Evolutionary conservation across 2,888 invertebrate species (phyloP), one percentile per base, ranked within the genome.

Genomic region (Fragum whitleyi): DNA sequence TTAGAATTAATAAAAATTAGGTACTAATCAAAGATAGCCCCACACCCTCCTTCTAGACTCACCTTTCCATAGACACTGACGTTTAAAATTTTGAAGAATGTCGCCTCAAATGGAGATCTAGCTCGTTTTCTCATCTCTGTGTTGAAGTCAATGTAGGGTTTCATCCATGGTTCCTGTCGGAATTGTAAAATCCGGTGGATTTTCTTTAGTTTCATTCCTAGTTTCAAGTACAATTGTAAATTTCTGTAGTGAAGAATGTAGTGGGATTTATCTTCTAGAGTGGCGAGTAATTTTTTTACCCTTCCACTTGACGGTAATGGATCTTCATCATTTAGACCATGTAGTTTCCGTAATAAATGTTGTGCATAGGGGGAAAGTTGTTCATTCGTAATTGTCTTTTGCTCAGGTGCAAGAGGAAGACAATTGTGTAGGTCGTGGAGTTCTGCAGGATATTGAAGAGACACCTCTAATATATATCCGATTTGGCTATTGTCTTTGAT

Each of bases 51-150:
- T n/a, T n/a, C n/a, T n/a, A n/a, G 6, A 39, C 6, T 39, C 39
- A 92, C 93, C 89, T 94, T 94, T 9, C 93, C 92, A 86, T 90
- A 94, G 28, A 92, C 89, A n/a, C 87, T 77, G 77, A 94, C 85
- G 83, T 89, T 67, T 91, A 76, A 83, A 36, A 85, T 51, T 78
- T 76, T 68, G 82, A 83, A 83, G 80, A 94, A 91, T 78, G 90
- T 80, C 91, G 94, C 86, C 88, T 23, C 91, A 47, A 68, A 72
- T 42, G 16, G 83, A 91, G 79, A 90, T 79, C 91, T 94, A 85
- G n/a, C n/a, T n/a, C n/a, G n/a, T n/a, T n/a, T n/a, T n/a, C n/a
- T n/a, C n/a, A n/a, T n/a, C n/a, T n/a, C 51, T 9, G 88, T 90
- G 77, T 91, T 87, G 9, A 91, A 85, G 32, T 90, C 86, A 0